Evolutionary conservation across 2,113 vertebrate genomes (phyloP), one percentile per base, ranked within the genome.

Genomic region (Dendrocopos noguchii): DNA sequence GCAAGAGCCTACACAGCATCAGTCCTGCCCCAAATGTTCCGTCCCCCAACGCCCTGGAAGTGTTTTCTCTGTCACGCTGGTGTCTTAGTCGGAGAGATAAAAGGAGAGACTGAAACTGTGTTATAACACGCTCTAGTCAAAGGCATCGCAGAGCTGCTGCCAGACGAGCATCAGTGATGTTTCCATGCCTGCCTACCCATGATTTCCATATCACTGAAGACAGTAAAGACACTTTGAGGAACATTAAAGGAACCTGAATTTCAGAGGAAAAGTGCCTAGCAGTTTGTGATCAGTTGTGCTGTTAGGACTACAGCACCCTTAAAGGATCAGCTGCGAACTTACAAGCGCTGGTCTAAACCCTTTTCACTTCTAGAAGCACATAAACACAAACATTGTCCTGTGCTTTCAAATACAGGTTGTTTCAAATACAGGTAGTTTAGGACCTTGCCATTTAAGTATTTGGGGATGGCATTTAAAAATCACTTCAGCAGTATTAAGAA

Each of bases 131-230:
- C 47, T 44, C 42, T 47, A 61, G 57, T 28, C 59, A 90, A 72
- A 88, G 61, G 73, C 68, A 22, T 80, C 44, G 10, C 46, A 66
- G 53, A 25, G 59, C 39, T 71, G 61, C 66, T 79, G 66, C 0
- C 0, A 75, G 87, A 61, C 0, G 1, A 90, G 65, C 1, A 0
- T n/a, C 47, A 21, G 57, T 76, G 68, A 56, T 1, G 2, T 80
- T 77, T 80, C 56, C 5, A 1, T 71, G 84, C 59, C 76, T 78
- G 61, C 50, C 80, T 73, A 15, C 60, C 34, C 4, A 0, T 50
- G 80, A 88, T 81, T 87, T 73, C 74, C 78, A 9, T 65, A 57
- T 79, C 71, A 44, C n/a, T 61, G 66, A 79, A 53, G 24, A n/a
- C 63, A 34, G 39, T 72, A 79, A 34, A 53, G 57, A 78, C n/a